Percentiles rank a stretch among this genome's conserved stretches.
phyloP scores from a whole-genome alignment of 1,140 invertebrate genomes.

The Drosophila gunungcola region DNA sequence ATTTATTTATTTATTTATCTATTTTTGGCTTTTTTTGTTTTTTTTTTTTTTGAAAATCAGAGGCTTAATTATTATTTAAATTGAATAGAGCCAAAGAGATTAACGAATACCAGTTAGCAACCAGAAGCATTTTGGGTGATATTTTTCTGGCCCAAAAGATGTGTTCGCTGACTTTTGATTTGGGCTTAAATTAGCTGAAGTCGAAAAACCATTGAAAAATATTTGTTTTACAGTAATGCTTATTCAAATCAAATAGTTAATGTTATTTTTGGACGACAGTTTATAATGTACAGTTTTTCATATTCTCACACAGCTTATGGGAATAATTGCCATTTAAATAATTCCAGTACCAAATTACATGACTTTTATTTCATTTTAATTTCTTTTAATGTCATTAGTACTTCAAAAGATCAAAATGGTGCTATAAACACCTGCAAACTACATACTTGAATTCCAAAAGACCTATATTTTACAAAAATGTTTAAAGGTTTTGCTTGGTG shows the following conservation, averaged over 20 bases:
- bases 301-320: too few relatives aligned
- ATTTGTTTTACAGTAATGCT: not conserved
- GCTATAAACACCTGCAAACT: too few relatives aligned
- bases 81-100: conserved; percentile 12
- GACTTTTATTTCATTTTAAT: too few relatives aligned
- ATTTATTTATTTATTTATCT: conserved; percentile 37
- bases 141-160: not conserved
- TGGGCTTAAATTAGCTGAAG: not conserved
- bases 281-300: too few relatives aligned
- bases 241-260: too few relatives aligned
- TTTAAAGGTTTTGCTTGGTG: not conserved
- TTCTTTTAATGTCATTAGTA: too few relatives aligned
- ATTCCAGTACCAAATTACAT: too few relatives aligned
- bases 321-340: too few relatives aligned
- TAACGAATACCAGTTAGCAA: conserved; percentile 31
- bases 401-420: too few relatives aligned
- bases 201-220: not conserved
- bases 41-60: conserved; percentile 15
- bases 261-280: too few relatives aligned
- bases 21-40: conserved; percentile 2
- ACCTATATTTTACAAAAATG: not conserved
- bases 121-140: conserved; percentile 3
- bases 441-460: too few relatives aligned
- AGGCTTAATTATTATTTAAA: conserved; percentile 49
- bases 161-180: not conserved